Base-by-base conservation (phyloP, 2,113 vertebrate species). In the Canis aureus region DNA sequence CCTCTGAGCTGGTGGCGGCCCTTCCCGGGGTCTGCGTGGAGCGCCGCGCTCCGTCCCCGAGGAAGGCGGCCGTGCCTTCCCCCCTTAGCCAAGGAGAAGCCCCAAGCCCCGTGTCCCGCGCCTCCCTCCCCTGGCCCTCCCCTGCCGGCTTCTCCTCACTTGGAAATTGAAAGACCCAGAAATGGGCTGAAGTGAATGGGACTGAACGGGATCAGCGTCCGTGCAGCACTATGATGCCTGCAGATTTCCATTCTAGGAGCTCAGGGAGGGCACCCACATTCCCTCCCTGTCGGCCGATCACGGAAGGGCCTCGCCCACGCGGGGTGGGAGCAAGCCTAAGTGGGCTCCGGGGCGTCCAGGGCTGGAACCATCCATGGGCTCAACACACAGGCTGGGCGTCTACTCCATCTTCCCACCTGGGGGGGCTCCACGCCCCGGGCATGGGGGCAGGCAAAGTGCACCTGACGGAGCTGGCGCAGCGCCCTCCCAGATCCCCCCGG, bases 401-500 rank as follows among this genome's bases (percentile, higher is more conserved):
- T 4, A 4, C 16, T 10, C 6, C 19, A 12, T 10, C 16, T 43
- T 62, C 27, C 17, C 11, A 13, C 12, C 35, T 2, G 9, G 38
- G 27, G 49, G 43, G 84, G 7, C 3, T 74, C 23, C 5, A 1
- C 10, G 9, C 32, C 73, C 55, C 19, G 4, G 8, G 15, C n/a
- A 12, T 11, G 4, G 19, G 2, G 4, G 51, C 3, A 25, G 16
- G 29, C n/a, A 27, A 66, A 1, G 64, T 12, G 8, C 9, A 0
- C 9, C 49, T 53, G 16, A 11, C 2, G 3, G 32, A 3, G 25
- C 20, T 22, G 0, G 22, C 11, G 19, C 43, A 49, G 60, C 5
- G 0, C n/a, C 43, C 29, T 7, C 5, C 13, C 0, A 0, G 8
- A 66, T 79, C 29, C n/a, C 76, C 8, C 0, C 0, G 15, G 29